Percentiles rank a stretch among this genome's conserved stretches.
Evolutionary conservation across 1,140 invertebrate species (phyloP).

Genomic region (Hyles euphorbiae): DNA sequence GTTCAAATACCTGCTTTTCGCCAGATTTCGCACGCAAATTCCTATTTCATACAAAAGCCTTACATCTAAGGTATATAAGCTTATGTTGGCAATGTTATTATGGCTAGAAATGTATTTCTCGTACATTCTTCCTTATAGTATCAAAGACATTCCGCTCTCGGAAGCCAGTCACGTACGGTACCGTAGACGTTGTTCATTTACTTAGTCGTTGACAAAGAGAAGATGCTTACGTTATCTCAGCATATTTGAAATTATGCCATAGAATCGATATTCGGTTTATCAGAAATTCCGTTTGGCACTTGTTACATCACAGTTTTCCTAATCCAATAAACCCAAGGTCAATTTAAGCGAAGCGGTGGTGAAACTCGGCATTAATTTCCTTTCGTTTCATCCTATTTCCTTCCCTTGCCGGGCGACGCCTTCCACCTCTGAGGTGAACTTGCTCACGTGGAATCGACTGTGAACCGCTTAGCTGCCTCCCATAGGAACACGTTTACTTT

Average conservation of each 20-base stretch:
- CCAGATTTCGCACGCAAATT: no score
- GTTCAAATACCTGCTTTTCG: no score
- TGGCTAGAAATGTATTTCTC: no score
- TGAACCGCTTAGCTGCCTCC: constrained; percentile 71
- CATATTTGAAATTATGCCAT: neutral
- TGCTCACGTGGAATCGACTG: constrained; percentile 63
- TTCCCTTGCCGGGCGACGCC: constrained; percentile 38
- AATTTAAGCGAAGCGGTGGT: constrained; percentile 66
- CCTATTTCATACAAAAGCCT: no score
- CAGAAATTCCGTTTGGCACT: neutral
- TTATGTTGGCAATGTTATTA: no score
- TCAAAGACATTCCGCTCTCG: constrained; percentile 29
- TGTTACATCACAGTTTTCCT: constrained; percentile 4
- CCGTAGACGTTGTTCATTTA: constrained; percentile 27
- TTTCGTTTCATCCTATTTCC: constrained; percentile 35
- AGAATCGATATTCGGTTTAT: neutral
- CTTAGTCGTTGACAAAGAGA: constrained; percentile 13
- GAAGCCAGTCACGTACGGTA: constrained; percentile 26
- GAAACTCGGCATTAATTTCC: constrained; percentile 38
- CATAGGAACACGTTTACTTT: constrained; percentile 35
- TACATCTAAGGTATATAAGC: no score
- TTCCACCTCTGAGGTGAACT: constrained; percentile 62
- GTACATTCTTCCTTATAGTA: constrained; percentile 12
- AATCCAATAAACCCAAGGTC: constrained; percentile 16
- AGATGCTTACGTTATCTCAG: neutral